Evolutionary conservation across 2,113 vertebrate species (phyloP).

Genomic region (Oxyruncus cristatus): DNA sequence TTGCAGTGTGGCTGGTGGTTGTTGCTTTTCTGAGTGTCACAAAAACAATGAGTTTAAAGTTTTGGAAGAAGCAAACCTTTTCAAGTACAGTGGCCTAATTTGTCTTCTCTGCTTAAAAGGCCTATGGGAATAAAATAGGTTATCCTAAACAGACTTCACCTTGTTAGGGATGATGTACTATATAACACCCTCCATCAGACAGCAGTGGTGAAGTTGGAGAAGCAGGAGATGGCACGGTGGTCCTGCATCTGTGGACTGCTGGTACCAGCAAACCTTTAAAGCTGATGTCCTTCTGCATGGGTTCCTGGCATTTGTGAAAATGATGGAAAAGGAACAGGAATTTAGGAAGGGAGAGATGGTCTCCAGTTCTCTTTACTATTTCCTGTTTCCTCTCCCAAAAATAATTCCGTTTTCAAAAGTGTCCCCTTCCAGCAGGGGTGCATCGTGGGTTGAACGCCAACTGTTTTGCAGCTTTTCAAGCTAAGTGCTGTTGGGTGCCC

Average conservation of each 20-base stretch:
- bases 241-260: neutral
- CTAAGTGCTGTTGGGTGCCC: neutral
- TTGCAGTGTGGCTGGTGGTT: neutral
- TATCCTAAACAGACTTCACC: neutral
- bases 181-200: neutral
- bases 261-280: neutral
- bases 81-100: neutral
- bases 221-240: neutral
- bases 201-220: neutral
- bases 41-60: neutral
- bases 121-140: neutral
- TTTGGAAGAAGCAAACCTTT: neutral
- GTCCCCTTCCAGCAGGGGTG: neutral
- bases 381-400: neutral
- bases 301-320: neutral
- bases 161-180: neutral
- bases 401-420: neutral
- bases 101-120: neutral
- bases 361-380: neutral
- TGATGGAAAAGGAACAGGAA: neutral
- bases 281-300: neutral
- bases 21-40: slow-evolving; percentile 1
- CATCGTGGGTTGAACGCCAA: neutral
- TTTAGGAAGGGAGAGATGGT: neutral
- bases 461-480: neutral